Evolutionary conservation across 1,140 invertebrate genomes (phyloP).

Genomic region (Ylistrum balloti): DNA sequence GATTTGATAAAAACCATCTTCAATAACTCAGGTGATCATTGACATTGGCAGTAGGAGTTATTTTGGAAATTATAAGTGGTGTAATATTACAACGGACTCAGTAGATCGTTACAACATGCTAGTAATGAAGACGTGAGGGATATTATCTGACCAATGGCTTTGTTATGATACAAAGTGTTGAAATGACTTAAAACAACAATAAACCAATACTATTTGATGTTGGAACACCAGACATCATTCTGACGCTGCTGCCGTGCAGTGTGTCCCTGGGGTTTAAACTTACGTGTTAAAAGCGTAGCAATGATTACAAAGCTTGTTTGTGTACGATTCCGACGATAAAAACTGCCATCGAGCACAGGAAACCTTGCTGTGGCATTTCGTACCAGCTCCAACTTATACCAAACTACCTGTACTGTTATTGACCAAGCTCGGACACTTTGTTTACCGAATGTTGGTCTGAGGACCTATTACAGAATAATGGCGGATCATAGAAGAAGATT

Average conservation of each 20-base stretch:
- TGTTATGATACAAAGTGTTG: not conserved
- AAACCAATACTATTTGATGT: not conserved
- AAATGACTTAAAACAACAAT: not conserved
- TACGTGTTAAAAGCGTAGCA: not conserved
- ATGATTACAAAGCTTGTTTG: not conserved
- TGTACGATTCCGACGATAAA: not conserved
- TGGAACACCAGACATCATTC: not conserved
- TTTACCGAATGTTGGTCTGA: not conserved
- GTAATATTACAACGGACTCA: too few relatives aligned
- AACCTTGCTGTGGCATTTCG: not conserved
- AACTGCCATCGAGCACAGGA: not conserved
- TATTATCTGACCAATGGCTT: too few relatives aligned
- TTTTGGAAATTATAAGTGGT: too few relatives aligned
- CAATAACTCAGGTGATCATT: too few relatives aligned
- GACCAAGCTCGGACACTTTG: not conserved
- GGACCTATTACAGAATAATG: not conserved
- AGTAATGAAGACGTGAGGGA: too few relatives aligned
- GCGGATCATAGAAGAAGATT: not conserved
- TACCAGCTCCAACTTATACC: not conserved
- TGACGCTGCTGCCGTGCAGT: not conserved
- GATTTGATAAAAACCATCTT: too few relatives aligned
- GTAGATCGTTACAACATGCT: too few relatives aligned
- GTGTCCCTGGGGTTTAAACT: not conserved
- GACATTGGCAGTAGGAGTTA: too few relatives aligned
- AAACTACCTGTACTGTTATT: not conserved